These are phyloP conservation scores for Spialia ferax DNA, from an alignment of 2,888 invertebrate species.

Conservation along the genomic window DNA sequence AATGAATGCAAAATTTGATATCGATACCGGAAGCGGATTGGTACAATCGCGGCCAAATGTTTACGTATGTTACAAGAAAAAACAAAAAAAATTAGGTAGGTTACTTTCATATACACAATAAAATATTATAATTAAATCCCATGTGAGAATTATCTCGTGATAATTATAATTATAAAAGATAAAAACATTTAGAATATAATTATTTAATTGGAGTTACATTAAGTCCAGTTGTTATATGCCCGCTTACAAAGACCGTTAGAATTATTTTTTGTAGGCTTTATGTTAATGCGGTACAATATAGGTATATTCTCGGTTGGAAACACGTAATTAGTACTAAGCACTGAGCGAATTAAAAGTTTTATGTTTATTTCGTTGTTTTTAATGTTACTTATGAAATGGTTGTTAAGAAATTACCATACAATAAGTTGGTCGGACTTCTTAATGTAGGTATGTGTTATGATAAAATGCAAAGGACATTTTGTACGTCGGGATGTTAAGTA, in stretches of 20 bases:
- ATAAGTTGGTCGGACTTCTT: constrained; percentile 16
- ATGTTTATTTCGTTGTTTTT: constrained; percentile 30
- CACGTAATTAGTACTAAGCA: constrained; percentile 31
- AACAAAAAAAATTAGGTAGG: too few relatives aligned
- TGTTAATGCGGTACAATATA: constrained; percentile 34
- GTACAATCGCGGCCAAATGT: neutral
- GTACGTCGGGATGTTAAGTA: neutral
- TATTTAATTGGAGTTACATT: too few relatives aligned
- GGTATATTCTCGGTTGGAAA: constrained; percentile 24
- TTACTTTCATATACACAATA: too few relatives aligned
- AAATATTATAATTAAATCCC: too few relatives aligned
- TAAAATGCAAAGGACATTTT: neutral
- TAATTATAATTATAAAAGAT: too few relatives aligned
- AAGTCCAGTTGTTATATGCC: neutral
- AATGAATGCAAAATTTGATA: constrained; percentile 47
- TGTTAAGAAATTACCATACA: constrained; percentile 32
- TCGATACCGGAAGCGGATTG: constrained; percentile 42
- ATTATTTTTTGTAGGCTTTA: constrained; percentile 25
- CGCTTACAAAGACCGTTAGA: constrained; percentile 13
- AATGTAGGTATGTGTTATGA: neutral
- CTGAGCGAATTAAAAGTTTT: constrained; percentile 31
- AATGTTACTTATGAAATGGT: constrained; percentile 34
- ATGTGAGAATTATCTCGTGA: too few relatives aligned
- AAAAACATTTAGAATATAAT: too few relatives aligned
- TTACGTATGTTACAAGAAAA: too few relatives aligned